Evolutionary conservation across 2,797 vertebrate species (phyloP).

Genomic region (Synaphobranchus kaupii): DNA sequence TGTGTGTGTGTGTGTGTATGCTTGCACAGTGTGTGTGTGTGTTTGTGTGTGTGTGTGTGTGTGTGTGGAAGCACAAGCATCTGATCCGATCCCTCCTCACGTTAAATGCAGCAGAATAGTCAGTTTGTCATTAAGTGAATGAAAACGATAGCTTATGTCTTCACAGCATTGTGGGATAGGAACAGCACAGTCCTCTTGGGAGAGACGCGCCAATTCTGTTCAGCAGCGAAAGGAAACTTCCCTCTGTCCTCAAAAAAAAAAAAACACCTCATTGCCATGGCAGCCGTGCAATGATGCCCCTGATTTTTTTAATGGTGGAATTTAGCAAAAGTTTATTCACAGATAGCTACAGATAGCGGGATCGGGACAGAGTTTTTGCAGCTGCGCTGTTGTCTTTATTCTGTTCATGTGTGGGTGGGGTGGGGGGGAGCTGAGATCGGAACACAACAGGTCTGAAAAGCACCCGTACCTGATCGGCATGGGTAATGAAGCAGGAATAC

Average conservation of each 20-base stretch:
- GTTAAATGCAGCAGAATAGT: background rate
- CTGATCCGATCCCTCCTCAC: background rate
- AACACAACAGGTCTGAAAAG: background rate
- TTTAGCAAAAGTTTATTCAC: background rate
- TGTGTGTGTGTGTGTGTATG: background rate
- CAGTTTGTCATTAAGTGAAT: background rate
- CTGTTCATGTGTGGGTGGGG: background rate
- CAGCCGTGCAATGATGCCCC: background rate
- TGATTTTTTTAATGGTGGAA: background rate
- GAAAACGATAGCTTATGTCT: too few relatives aligned
- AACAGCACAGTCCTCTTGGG: background rate
- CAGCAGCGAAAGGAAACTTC: background rate
- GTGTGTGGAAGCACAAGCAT: background rate
- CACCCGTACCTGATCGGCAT: background rate
- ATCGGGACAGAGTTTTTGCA: background rate
- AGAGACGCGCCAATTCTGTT: background rate
- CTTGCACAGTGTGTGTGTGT: background rate
- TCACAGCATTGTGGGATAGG: background rate
- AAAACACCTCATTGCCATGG: background rate
- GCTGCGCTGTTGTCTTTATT: background rate
- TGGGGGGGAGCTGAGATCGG: background rate
- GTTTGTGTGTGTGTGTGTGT: background rate
- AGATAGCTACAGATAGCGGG: background rate
- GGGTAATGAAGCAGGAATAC: background rate
- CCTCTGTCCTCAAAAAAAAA: background rate